Evolutionary conservation across 2,797 vertebrate species (phyloP).

Genomic region (Peromyscus aztecus): DNA sequence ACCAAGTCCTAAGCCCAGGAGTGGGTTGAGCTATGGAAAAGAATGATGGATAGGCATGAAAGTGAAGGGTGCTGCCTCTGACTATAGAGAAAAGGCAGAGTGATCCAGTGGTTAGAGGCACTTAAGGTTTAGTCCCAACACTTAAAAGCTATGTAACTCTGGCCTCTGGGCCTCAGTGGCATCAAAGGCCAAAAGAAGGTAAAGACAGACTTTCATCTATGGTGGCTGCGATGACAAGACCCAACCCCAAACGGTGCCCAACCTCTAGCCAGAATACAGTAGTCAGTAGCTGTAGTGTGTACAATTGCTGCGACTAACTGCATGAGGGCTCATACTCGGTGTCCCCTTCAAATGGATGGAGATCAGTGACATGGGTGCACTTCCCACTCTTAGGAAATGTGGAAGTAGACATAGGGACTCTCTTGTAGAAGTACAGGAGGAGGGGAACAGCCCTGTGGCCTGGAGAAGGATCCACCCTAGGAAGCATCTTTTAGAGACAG

Average conservation of each 20-base stretch:
- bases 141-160: background rate
- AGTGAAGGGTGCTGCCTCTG: background rate
- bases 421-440: background rate
- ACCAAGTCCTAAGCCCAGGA: background rate
- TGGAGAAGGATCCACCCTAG: background rate
- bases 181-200: background rate
- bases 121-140: background rate
- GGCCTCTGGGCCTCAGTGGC: background rate
- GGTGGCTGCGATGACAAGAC: background rate
- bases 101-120: background rate
- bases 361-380: accelerated
- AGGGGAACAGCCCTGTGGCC: background rate
- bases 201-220: background rate
- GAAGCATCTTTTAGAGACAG: background rate
- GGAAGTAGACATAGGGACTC: background rate
- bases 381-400: background rate
- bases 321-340: background rate
- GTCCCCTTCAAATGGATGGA: background rate
- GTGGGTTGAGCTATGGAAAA: background rate
- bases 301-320: background rate
- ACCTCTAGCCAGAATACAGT: accelerated
- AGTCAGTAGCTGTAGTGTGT: background rate
- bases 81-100: background rate
- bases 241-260: background rate
- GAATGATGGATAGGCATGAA: background rate